These are phyloP conservation scores for Henricia sp. DNA, from an alignment of 53 echinoderm and acorn worm genomes.

Conservation along the genomic window DNA sequence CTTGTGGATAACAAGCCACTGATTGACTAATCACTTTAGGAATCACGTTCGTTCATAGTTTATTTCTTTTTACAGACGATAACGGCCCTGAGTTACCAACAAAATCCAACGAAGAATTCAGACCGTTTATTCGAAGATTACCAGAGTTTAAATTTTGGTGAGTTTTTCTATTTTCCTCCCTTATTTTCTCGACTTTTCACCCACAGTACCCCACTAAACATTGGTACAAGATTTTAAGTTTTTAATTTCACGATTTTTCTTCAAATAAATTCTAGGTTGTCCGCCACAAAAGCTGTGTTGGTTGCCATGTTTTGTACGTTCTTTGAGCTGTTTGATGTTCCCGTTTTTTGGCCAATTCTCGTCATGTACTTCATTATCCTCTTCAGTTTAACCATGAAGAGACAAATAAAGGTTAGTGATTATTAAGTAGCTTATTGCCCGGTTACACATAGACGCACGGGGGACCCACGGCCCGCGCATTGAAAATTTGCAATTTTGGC, in stretches of 20 bases:
- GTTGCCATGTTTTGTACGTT: conserved; percentile 86
- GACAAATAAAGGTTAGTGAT: conserved; percentile 96
- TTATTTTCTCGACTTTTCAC: background rate
- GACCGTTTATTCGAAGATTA: conserved; percentile 97
- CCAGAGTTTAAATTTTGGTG: conserved; percentile 99
- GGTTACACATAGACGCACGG: no score
- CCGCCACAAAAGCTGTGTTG: conserved; percentile 85
- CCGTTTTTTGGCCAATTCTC: conserved; percentile 98
- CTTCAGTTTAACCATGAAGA: conserved; percentile 98
- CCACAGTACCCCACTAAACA: background rate
- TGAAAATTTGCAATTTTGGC: no score
- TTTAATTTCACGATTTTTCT: background rate
- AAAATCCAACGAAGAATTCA: conserved; percentile 91
- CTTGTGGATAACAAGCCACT: no score
- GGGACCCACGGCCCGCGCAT: no score
- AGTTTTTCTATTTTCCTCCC: conserved; percentile 34
- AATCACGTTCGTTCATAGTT: background rate
- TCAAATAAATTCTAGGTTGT: conserved; percentile 72
- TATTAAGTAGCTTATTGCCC: no score
- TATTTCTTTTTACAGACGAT: conserved; percentile 61
- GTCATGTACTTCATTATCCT: conserved; percentile 99
- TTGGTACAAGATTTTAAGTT: background rate
- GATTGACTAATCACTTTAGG: background rate
- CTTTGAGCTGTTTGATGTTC: conserved; percentile 97
- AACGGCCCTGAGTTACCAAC: conserved; percentile 95